Percentiles rank a stretch among this genome's conserved stretches.
Evolutionary conservation across 1,140 invertebrate genomes (phyloP).

Genomic region (Neuroterus valhalla): DNA sequence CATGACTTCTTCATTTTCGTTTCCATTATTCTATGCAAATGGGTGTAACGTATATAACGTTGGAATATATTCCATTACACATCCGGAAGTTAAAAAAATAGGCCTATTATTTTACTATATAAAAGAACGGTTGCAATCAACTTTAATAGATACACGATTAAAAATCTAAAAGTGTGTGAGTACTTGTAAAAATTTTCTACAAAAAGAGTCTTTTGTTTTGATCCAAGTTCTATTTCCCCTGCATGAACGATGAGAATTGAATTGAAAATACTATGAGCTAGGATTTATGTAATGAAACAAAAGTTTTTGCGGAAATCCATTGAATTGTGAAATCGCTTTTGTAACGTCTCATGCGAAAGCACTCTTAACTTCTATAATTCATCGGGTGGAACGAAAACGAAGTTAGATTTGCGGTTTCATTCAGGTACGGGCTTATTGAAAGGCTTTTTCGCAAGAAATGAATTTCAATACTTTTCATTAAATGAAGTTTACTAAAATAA

Average conservation of each 20-base stretch:
- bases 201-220: not conserved
- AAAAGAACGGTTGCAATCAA: not conserved
- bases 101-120: not conserved
- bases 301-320: conserved; percentile 40
- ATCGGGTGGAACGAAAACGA: conserved; percentile 11
- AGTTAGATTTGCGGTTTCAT: conserved; percentile 13
- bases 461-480: conserved; percentile 18
- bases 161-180: not conserved
- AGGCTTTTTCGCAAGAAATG: not conserved
- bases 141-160: not conserved
- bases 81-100: too few relatives aligned
- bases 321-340: conserved; percentile 29
- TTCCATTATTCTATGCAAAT: too few relatives aligned
- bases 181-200: not conserved
- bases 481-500: conserved; percentile 7
- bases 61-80: too few relatives aligned
- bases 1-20: too few relatives aligned
- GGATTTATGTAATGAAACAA: conserved; percentile 46
- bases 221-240: not conserved
- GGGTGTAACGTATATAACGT: too few relatives aligned
- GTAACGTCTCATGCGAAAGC: conserved; percentile 18
- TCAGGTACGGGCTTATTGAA: not conserved
- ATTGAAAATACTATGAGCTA: conserved; percentile 55
- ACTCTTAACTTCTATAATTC: conserved; percentile 6
- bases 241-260: conserved; percentile 45